Evolutionary conservation across 2,888 invertebrate genomes (phyloP).

Genomic region (Mimachlamys varia): DNA sequence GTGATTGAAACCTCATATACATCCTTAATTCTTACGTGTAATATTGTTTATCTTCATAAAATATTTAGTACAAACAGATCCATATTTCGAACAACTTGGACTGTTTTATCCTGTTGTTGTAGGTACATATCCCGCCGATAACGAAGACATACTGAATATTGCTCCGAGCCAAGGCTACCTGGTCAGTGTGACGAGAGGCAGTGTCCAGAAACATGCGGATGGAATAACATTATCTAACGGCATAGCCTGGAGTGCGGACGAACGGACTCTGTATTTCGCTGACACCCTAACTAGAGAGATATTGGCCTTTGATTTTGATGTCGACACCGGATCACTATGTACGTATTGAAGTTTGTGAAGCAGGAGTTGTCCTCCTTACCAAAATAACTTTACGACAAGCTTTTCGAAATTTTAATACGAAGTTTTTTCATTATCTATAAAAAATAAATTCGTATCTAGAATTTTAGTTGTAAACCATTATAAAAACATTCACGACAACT

Average conservation of each 20-base stretch:
- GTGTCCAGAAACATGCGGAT: background rate
- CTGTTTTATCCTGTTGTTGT: background rate
- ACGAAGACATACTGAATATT: background rate
- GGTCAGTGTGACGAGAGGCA: background rate
- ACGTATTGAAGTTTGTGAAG: constrained; percentile 73
- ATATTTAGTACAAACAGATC: no score
- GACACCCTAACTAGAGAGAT: constrained; percentile 87
- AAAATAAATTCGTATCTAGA: no score
- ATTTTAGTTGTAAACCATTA: no score
- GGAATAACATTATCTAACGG: constrained; percentile 87
- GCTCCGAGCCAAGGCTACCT: background rate
- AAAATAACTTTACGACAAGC: background rate
- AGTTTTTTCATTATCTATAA: no score
- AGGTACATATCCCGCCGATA: background rate
- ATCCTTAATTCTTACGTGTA: no score
- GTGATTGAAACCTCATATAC: no score
- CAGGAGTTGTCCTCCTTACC: background rate
- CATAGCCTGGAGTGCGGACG: constrained; percentile 88
- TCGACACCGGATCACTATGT: constrained; percentile 85
- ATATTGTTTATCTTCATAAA: no score
- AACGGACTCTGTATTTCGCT: constrained; percentile 89
- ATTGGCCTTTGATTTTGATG: constrained; percentile 87
- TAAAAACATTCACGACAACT: no score
- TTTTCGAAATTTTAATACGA: no score
- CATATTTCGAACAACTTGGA: no score